Evolutionary conservation across 2,888 invertebrate genomes (phyloP), one percentile per base, ranked within the genome.

Genomic region (Caenorhabditis uteleia): DNA sequence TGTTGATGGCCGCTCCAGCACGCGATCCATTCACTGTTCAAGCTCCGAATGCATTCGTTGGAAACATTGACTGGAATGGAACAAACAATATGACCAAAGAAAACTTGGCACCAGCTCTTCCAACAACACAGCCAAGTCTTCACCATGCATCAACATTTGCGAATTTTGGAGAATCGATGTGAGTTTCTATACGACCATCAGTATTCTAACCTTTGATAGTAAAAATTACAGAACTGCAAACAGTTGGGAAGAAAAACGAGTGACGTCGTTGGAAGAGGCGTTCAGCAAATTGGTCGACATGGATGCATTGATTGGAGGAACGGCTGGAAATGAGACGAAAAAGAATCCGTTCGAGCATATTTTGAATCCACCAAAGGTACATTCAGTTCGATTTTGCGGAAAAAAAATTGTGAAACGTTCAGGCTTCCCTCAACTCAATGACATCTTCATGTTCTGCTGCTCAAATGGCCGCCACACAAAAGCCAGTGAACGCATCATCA

Each of bases 201-300:
- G 58, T 29, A 6, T 8, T 29, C 29, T 29, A 29, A 29, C 12
- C 12, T 29, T 29, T 33, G 33, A 33, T 7, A 33, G 12, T 12
- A 7, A 33, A 33, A 12, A n/a, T 34, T 34, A 12, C n/a, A 34
- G 34, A 7, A 3, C 16, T 10, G 8, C 42, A 5, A 50, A 31
- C 21, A 49, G 10, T 12, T 71, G 71, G 71, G 61, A 61, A 8
- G 68, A 71, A 23, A 68, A 71, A 55, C 51, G 58, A 36, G 80
- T 79, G 23, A 77, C 74, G 10, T 77, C 79, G 7, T 54, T 80
- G 55, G 80, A 80, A 48, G 80, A 80, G 39, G 80, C 80, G 7
- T 80, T 80, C 73, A 66, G 74, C 23, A 82, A 82, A 55, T 66
- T 80, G n/a, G 82, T 82, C 20, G 79, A 82, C 60, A 80, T 82